A percentile compares a stretch with the other conserved stretches of the same genome.
These are phyloP conservation scores for Tangara arthus DNA, from an alignment of 2,797 vertebrate genomes.

Conservation along the genomic window DNA sequence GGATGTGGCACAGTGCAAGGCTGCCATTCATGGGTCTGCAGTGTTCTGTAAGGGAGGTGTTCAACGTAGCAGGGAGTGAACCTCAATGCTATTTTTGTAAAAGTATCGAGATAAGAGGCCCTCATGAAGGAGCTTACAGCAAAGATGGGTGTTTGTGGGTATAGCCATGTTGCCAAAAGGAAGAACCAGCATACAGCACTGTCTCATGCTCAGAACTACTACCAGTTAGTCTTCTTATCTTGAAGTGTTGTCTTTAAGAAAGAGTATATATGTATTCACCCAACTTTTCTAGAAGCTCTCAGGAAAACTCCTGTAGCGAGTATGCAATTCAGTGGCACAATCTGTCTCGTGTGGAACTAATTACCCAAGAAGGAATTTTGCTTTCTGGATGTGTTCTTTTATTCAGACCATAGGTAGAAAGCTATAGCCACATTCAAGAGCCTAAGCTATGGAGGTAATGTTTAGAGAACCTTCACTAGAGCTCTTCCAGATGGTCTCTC, in stretches of 20 bases:
- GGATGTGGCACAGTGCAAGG: not conserved
- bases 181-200: not conserved
- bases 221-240: not conserved
- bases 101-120: not conserved
- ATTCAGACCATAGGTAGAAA: not conserved
- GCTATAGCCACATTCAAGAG: not conserved
- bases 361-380: not conserved
- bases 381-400: not conserved
- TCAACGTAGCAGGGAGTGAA: not conserved
- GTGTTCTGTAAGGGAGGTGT: not conserved
- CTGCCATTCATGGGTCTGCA: not conserved
- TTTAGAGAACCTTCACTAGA: not conserved
- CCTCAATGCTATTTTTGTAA: accelerated
- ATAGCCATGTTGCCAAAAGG: not conserved
- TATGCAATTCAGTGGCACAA: not conserved
- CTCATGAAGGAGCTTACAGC: not conserved
- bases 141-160: not conserved
- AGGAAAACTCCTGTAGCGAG: not conserved
- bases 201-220: not conserved
- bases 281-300: not conserved
- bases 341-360: not conserved
- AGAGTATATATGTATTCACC: not conserved
- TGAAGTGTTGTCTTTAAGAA: not conserved
- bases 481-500: not conserved
- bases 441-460: not conserved